A percentile compares a stretch with the other conserved stretches of the same genome.
These are phyloP conservation scores for Phyllotreta cruciferae DNA, from an alignment of 2,888 invertebrate species.

Conservation along the genomic window DNA sequence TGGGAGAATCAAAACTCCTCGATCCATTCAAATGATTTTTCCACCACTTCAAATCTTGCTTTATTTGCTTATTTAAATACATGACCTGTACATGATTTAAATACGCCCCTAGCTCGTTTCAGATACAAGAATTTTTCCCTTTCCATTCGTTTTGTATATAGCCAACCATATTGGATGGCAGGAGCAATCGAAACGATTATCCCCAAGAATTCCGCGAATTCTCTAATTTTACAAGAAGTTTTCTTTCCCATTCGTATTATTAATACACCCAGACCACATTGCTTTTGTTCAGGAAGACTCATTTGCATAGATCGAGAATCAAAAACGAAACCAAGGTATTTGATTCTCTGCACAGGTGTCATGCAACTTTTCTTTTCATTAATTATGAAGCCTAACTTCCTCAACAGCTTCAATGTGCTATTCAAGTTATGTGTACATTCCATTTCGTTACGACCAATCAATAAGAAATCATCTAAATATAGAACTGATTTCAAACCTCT, in stretches of 20 bases:
- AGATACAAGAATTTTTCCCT: conserved; percentile 31
- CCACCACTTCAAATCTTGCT: too few relatives aligned
- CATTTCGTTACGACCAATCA: conserved; percentile 21
- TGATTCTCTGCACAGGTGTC: conserved; percentile 17
- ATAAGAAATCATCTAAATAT: conserved; percentile 41
- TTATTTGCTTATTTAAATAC: too few relatives aligned
- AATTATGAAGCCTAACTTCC: conserved; percentile 25
- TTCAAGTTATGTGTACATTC: conserved; percentile 2
- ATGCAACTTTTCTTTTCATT: conserved; percentile 28
- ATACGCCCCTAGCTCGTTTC: too few relatives aligned
- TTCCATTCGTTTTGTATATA: conserved; percentile 27
- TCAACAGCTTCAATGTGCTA: not conserved
- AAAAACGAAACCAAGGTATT: conserved; percentile 27
- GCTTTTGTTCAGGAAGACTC: conserved; percentile 21
- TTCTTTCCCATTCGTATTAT: conserved; percentile 10
- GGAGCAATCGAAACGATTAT: conserved; percentile 28
- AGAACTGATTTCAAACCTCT: conserved; percentile 33
- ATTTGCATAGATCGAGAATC: conserved; percentile 4
- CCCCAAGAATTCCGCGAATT: conserved; percentile 36
- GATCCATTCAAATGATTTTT: too few relatives aligned
- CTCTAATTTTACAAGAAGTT: conserved; percentile 35
- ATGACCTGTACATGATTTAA: too few relatives aligned
- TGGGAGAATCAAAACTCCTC: too few relatives aligned
- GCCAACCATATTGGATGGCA: conserved; percentile 41
- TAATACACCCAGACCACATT: not conserved